These are phyloP conservation scores for Dendrolimus punctatus DNA, from an alignment of 1,140 invertebrate species.

Conservation along the genomic window DNA sequence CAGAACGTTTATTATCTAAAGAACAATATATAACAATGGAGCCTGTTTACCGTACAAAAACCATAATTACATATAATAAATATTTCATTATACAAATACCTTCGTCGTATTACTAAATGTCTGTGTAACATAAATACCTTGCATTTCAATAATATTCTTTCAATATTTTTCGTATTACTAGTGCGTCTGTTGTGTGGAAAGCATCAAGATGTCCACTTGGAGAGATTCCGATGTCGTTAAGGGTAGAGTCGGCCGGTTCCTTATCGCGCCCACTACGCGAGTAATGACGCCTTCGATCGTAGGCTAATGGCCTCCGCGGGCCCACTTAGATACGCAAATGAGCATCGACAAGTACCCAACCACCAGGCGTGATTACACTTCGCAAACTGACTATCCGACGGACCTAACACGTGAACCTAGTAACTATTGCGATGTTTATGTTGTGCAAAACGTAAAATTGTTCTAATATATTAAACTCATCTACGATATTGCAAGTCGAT, in stretches of 20 bases:
- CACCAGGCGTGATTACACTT: conserved; percentile 26
- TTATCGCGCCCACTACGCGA: conserved; percentile 52
- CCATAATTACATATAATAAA: too few relatives aligned
- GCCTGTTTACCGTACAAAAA: too few relatives aligned
- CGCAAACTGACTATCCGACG: neutral
- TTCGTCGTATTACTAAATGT: too few relatives aligned
- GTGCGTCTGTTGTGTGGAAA: conserved; percentile 8
- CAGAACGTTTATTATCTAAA: too few relatives aligned
- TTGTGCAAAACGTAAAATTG: too few relatives aligned
- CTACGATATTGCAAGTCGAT: too few relatives aligned
- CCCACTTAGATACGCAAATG: conserved; percentile 68
- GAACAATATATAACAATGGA: too few relatives aligned
- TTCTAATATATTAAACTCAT: too few relatives aligned
- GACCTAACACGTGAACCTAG: too few relatives aligned
- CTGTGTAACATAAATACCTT: too few relatives aligned
- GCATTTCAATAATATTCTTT: neutral
- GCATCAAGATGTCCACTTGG: conserved; percentile 45
- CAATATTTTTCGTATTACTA: neutral
- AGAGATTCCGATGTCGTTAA: conserved; percentile 42
- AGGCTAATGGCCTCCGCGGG: conserved; percentile 59
- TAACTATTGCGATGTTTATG: too few relatives aligned
- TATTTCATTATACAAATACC: neutral
- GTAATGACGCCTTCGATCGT: conserved; percentile 64
- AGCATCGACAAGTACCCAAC: conserved; percentile 45
- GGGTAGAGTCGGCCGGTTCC: conserved; percentile 34